Evolutionary conservation across 2,888 invertebrate species (phyloP), one percentile per base, ranked within the genome.

Genomic region (Flabesymbios commensalis): DNA sequence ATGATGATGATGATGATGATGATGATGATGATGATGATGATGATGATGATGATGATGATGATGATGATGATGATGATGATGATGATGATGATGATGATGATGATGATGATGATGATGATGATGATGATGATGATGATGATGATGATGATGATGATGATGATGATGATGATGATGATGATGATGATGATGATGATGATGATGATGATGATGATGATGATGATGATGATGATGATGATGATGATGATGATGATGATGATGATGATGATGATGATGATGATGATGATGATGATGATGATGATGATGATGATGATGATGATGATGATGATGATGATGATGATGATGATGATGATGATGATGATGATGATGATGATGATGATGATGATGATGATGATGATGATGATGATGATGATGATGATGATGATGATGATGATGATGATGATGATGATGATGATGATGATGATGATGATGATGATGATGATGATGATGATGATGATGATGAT

Each of bases 401-500:
- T 62, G 61, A 56, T 55, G 61, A 64, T 51, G 61, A 57, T 51
- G 61, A 57, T 57, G 61, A 63, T 63, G 56, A 63, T 63, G 61
- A 63, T 55, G 56, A 10, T 54, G n/a, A 28, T 45, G n/a, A 1
- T 55, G 26, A 31, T 17, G 7, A n/a, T 17, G 5, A 32, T 29
- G 52, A 17, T 3, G 1, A 36, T 52, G 31, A 2, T 36, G 19
- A 36, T 52, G 56, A 63, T 63, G 63, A 63, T 63, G 56, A 63
- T 63, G 61, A 63, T 55, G 56, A 56, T 39, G 63, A 63, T 55
- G 63, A 63, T 47, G 63, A 57, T 62, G 63, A 64, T 62, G 61
- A 56, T 55, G 61, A 64, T 51, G 61, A 57, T 51, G 61, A 57
- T 57, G 61, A 51, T 51, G 28, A 19, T 14, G 24, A 24, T 48